phyloP scores from a whole-genome alignment of 2,888 invertebrate species.

The Helleia helle region DNA sequence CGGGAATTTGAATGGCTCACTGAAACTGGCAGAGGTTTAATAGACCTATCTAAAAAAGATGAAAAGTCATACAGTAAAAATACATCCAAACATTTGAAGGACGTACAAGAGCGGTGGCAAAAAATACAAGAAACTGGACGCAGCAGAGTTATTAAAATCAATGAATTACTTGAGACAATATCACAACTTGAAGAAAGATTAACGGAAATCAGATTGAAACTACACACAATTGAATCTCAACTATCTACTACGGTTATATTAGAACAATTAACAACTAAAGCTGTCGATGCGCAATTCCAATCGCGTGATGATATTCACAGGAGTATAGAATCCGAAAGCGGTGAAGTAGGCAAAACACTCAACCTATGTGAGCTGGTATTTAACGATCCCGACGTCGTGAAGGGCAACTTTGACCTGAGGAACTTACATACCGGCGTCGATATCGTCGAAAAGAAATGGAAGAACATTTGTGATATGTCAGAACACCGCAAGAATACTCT shows the following conservation, averaged over 20 bases:
- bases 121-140: slow-evolving; percentile 77
- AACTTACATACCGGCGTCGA: slow-evolving; percentile 79
- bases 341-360: slow-evolving; percentile 83
- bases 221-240: slow-evolving; percentile 81
- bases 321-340: slow-evolving; percentile 83
- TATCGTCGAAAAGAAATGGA: slow-evolving; percentile 86
- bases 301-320: slow-evolving; percentile 84
- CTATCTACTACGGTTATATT: slow-evolving; percentile 79
- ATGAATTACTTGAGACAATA: slow-evolving; percentile 81
- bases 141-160: slow-evolving; percentile 80
- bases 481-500: slow-evolving; percentile 73
- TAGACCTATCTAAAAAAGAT: slow-evolving; percentile 77
- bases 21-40: slow-evolving; percentile 77
- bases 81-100: slow-evolving; percentile 73
- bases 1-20: slow-evolving; percentile 86
- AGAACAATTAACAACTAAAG: slow-evolving; percentile 76
- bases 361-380: slow-evolving; percentile 85
- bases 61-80: slow-evolving; percentile 65
- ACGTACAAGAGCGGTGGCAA: slow-evolving; percentile 80
- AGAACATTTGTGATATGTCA: slow-evolving; percentile 81
- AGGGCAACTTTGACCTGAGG: slow-evolving; percentile 80
- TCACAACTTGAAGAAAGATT: slow-evolving; percentile 80
- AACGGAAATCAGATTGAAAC: slow-evolving; percentile 80
- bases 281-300: slow-evolving; percentile 78
- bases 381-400: slow-evolving; percentile 82